Evolutionary conservation across 2,888 invertebrate genomes (phyloP), one percentile per base, ranked within the genome.

Genomic region (Coelinius sp.): DNA sequence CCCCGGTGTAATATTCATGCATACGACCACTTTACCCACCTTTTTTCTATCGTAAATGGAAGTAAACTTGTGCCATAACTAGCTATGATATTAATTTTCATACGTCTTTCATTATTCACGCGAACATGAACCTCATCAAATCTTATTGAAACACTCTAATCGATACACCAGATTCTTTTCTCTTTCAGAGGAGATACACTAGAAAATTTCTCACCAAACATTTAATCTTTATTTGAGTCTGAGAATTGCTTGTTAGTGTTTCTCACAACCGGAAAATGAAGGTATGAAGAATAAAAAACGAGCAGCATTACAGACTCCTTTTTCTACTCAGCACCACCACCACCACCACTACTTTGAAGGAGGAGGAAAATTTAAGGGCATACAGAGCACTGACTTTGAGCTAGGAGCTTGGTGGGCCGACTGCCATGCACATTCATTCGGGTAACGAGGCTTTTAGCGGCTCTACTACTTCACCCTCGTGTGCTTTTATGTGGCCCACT

Each of bases 391-490:
- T 20, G 17, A 44, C 44, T 35, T 59, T n/a, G 52, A 49, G 38
- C 56, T 44, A 17, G 31, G 35, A 17, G 35, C 52, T 46, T 62
- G 14, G 59, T 46, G 59, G 31, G 31, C 38, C 25, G 20, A 59
- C 52, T 59, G 35, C n/a, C 52, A 75, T 73, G 71, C 73, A 74
- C 73, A 75, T 73, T 73, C 64, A 75, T 72, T 75, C 76, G 72
- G 71, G 73, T 78, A 78, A 78, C 78, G 78, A 78, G 76, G 72
- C 78, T 76, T 78, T 78, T 76, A 78, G 75, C 75, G 73, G 76
- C 75, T 78, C 76, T 74, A 77, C 75, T 75, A 74, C 76, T 71
- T 72, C 46, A 14, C 65, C 24, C 52, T 53, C 52, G 70, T 74
- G 75, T 71, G 73, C 76, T 78, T 76, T 78, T 78, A 78, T 74